Evolutionary conservation across 2,888 invertebrate genomes (phyloP).

Genomic region (Amiota communis): DNA sequence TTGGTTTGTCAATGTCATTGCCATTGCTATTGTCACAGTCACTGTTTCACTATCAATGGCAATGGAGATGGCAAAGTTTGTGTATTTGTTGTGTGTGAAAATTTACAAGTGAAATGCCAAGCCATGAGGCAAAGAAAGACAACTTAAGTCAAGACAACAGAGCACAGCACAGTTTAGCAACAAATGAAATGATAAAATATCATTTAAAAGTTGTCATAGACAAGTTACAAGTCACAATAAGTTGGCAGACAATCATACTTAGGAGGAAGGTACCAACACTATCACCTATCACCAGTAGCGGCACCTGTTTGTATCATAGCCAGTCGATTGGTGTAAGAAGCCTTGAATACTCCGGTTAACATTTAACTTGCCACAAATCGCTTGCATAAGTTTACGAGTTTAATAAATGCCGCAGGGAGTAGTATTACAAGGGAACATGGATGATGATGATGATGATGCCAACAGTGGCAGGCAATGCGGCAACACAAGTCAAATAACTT

Average conservation of each 20-base stretch:
- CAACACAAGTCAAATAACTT: slow-evolving; percentile 22
- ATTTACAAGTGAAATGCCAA: no score
- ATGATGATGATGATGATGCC: no score
- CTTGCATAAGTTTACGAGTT: no score
- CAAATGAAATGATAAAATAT: slow-evolving; percentile 7
- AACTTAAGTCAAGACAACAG: no score
- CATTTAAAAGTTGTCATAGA: neutral
- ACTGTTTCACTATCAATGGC: slow-evolving; percentile 45
- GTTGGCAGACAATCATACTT: no score
- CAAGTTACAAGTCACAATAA: neutral
- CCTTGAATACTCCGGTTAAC: neutral
- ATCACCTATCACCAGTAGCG: neutral
- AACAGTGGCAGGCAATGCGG: slow-evolving; percentile 12
- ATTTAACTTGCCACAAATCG: slow-evolving; percentile 4
- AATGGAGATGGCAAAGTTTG: slow-evolving; percentile 29
- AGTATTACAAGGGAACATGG: no score
- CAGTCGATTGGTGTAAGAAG: neutral
- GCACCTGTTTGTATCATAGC: neutral
- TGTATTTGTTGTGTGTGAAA: no score
- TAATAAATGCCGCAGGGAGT: no score
- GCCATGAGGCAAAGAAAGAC: no score
- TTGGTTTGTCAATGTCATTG: slow-evolving; percentile 22
- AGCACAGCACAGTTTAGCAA: neutral
- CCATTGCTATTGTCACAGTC: neutral
- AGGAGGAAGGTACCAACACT: no score